Percentiles rank a stretch among this genome's conserved stretches.
Conservation (phyloP, 1,140 invertebrate species). For the Rhysida immarginata region DNA sequence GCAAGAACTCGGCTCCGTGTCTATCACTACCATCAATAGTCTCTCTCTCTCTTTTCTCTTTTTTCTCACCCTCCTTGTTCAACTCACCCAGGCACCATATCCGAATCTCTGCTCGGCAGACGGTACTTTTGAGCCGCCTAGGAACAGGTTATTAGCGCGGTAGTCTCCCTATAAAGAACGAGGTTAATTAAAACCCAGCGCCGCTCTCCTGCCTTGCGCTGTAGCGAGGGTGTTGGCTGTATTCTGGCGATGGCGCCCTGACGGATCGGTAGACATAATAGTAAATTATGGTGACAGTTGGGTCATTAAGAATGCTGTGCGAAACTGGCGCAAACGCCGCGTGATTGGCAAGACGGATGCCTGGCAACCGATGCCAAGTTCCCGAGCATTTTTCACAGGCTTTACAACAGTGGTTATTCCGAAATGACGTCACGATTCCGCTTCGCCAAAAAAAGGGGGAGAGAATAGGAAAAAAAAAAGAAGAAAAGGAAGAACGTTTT, state of each 20-base stretch:
- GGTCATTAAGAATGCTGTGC: constrained; percentile 3
- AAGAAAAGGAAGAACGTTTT: too few relatives aligned
- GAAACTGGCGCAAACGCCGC: neutral
- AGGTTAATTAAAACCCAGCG: constrained; percentile 1
- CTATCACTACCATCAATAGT: neutral
- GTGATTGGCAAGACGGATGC: constrained; percentile 8
- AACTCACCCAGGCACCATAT: neutral
- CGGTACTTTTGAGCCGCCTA: neutral
- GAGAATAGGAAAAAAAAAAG: too few relatives aligned
- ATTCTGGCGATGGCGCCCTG: constrained; percentile 5
- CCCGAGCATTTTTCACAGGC: neutral
- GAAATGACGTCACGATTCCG: constrained; percentile 1
- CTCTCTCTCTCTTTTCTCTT: neutral
- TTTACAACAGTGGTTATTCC: neutral
- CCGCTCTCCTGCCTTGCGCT: neutral
- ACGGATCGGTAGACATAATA: constrained; percentile 7
- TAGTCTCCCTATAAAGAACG: neutral
- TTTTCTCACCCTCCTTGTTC: neutral
- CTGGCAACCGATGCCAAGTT: constrained; percentile 3
- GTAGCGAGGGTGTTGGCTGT: neutral
- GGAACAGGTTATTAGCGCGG: constrained; percentile 1
- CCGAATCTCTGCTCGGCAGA: too few relatives aligned
- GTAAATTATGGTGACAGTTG: constrained; percentile 6
- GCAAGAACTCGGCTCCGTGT: neutral
- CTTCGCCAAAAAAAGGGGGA: neutral